phyloP scores from a whole-genome alignment of 2,888 invertebrate genomes.

The Drosophila melanosoma region DNA sequence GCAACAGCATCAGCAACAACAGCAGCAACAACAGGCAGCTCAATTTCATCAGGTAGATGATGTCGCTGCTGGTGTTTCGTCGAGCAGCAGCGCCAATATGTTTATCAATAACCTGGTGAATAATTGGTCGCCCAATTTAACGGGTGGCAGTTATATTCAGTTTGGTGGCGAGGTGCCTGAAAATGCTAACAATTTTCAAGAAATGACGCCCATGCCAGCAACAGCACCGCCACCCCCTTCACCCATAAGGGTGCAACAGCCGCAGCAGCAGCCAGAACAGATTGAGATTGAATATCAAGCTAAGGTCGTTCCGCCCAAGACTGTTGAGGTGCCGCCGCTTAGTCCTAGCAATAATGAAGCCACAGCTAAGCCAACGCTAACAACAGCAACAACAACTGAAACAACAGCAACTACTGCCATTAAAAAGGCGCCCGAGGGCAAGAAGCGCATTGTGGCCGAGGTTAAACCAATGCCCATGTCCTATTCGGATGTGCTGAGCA shows the following conservation, averaged over 20 bases:
- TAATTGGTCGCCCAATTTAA: constrained; percentile 84
- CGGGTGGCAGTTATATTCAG: constrained; percentile 82
- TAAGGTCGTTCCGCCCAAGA: constrained; percentile 16
- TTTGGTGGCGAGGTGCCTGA: constrained; percentile 68
- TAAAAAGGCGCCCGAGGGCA: constrained; percentile 74
- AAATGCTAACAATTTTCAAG: constrained; percentile 34
- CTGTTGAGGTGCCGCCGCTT: constrained; percentile 16
- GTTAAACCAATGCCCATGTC: constrained; percentile 95
- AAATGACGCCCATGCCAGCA: constrained; percentile 26
- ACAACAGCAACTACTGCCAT: constrained; percentile 34
- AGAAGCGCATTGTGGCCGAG: constrained; percentile 91
- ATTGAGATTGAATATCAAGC: constrained; percentile 26
- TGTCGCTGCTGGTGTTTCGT: constrained; percentile 18
- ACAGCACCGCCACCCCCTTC: constrained; percentile 18
- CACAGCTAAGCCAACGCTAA: constrained; percentile 7
- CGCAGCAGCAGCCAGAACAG: constrained; percentile 10
- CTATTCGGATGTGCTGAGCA: constrained; percentile 93
- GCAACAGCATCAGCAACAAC: constrained; percentile 43
- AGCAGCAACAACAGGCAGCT: constrained; percentile 27
- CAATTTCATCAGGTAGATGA: constrained; percentile 60
- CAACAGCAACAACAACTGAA: constrained; percentile 26
- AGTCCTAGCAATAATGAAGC: constrained; percentile 17
- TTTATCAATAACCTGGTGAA: constrained; percentile 83
- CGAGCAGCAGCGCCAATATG: constrained; percentile 76
- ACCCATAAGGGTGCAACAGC: constrained; percentile 36